Percentiles rank a stretch among this genome's conserved stretches.
phyloP scores from a whole-genome alignment of 2,797 vertebrate species.

The Anomalospiza imberbis region DNA sequence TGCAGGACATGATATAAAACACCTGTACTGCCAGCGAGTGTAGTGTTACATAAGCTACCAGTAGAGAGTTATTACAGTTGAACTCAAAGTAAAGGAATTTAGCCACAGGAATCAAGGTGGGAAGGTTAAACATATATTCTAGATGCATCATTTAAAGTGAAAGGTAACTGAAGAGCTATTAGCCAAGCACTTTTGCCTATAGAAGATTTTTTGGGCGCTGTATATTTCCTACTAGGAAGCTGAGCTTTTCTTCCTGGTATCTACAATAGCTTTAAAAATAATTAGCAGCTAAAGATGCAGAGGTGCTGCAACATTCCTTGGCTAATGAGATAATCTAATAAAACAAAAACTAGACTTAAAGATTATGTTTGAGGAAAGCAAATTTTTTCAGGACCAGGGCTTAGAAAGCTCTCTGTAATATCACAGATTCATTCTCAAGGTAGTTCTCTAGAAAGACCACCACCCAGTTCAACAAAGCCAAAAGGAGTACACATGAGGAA shows the following conservation, averaged over 20 bases:
- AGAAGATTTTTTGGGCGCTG: background rate
- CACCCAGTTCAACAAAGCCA: background rate
- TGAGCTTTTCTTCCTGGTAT: background rate
- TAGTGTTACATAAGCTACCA: background rate
- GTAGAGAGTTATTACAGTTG: background rate
- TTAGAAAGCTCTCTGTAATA: background rate
- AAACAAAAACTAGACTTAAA: background rate
- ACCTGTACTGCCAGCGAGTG: background rate
- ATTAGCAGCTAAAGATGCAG: background rate
- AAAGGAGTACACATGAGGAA: background rate
- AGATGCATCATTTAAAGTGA: background rate
- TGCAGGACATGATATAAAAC: background rate
- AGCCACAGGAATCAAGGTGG: background rate
- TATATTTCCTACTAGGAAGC: background rate
- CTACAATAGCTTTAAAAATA: background rate
- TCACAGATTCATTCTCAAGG: background rate
- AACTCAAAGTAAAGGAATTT: background rate
- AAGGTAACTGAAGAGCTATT: background rate
- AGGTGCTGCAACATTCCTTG: background rate
- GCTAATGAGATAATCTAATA: background rate
- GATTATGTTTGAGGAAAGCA: background rate
- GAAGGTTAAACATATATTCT: background rate
- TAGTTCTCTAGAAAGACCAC: background rate
- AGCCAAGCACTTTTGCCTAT: background rate
- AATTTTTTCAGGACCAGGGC: background rate